Base-by-base conservation (phyloP, 2,797 vertebrate species). In the Neoniphon sammara region DNA sequence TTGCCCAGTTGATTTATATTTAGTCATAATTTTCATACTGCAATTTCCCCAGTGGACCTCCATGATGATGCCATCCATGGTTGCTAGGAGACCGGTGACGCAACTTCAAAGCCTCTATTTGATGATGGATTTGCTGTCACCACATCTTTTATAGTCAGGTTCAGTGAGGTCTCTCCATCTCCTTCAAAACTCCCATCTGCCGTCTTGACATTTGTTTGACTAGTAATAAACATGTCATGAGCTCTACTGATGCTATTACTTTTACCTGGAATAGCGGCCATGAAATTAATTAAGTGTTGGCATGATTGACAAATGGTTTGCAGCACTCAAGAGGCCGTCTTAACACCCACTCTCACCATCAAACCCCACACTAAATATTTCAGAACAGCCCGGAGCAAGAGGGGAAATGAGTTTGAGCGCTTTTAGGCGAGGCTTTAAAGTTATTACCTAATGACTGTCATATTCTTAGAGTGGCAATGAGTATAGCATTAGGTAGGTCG, bases 271-370 rank as follows among this genome's bases (percentile, higher is more conserved):
- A 71, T 68, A 0, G 3, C 25, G 27, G 70, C 53, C 58, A 74
- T 62, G 30, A 53, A 75, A 75, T 64, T 53, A 63, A 78, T 80
- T 72, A 79, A 77, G 65, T 59, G 58, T 55, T 59, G 21, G 18
- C 52, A 57, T 83, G 70, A 83, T 80, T 88, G 85, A 88, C 76
- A 75, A 82, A 87, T 77, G 69, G 54, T 80, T 82, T 46, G 70
- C 56, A 65, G 73, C 59, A 9, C 77, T 50, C 3, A 4, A 62
- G 67, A 70, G 71, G 62, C 78, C 44, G 11, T 73, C 66, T 30
- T 18, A 58, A 58, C 17, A 1, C 69, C 68, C 62, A 56, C 47
- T 18, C 61, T 79, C 58, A 68, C 64, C 67, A 62, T 87, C 56
- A 80, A 86, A 81, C 69, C 70, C 50, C 52, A 15, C 42, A 66